A percentile compares a stretch with the other conserved stretches of the same genome.
Evolutionary conservation across 2,888 invertebrate genomes (phyloP).

Genomic region (Patella depressa): DNA sequence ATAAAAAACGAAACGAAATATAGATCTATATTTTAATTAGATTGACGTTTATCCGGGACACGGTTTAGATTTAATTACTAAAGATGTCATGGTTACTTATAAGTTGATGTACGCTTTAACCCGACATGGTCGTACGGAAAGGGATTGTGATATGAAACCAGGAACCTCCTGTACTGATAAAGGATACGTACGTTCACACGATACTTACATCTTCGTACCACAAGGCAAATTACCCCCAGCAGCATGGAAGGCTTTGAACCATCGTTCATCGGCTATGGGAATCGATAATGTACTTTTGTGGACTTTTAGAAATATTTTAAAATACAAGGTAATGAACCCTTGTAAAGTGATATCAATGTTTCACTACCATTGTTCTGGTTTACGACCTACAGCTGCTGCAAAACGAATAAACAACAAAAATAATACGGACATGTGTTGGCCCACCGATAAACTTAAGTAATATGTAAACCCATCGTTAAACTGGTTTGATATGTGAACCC

Average conservation of each 20-base stretch:
- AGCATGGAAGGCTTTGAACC: neutral
- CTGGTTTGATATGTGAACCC: too few relatives aligned
- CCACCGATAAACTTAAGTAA: neutral
- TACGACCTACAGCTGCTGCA: neutral
- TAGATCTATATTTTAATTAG: too few relatives aligned
- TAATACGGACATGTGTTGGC: neutral
- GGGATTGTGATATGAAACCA: neutral
- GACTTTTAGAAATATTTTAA: neutral
- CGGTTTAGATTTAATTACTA: constrained; percentile 2
- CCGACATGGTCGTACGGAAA: constrained; percentile 5
- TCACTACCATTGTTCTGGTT: constrained; percentile 9
- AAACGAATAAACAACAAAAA: neutral
- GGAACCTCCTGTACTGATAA: neutral
- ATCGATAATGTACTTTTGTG: constrained; percentile 1
- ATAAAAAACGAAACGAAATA: too few relatives aligned
- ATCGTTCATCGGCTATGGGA: neutral
- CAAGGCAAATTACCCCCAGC: neutral
- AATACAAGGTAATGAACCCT: constrained; percentile 5
- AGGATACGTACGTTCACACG: constrained; percentile 7
- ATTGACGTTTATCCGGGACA: constrained; percentile 4
- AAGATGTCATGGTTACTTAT: constrained; percentile 13
- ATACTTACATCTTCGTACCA: constrained; percentile 16
- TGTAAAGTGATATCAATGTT: constrained; percentile 8
- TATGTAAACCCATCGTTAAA: too few relatives aligned
- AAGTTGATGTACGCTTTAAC: constrained; percentile 9